A percentile compares a stretch with the other conserved stretches of the same genome.
These are phyloP conservation scores for Pseudanteris insignis DNA, from an alignment of 2,888 invertebrate genomes.

Conservation along the genomic window DNA sequence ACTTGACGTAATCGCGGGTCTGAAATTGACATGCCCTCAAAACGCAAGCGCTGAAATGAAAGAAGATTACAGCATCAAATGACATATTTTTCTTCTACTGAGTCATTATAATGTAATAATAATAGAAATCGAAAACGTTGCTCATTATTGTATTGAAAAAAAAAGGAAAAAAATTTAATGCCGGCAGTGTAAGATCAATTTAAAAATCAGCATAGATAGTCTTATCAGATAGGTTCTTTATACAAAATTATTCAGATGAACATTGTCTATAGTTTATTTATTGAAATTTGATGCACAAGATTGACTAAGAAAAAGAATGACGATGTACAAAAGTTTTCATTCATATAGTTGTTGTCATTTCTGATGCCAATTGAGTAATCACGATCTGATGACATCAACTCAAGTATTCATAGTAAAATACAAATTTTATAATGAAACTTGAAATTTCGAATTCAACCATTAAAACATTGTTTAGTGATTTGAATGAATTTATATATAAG, in stretches of 20 bases:
- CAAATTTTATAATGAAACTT: too few species aligned
- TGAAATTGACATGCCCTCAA: conserved; percentile 19
- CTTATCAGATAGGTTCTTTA: conserved; percentile 19
- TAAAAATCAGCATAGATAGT: conserved; percentile 12
- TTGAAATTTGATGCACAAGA: conserved; percentile 7
- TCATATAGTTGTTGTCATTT: too few species aligned
- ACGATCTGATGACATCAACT: too few species aligned
- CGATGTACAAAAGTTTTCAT: too few species aligned
- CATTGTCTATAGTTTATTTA: conserved; percentile 8
- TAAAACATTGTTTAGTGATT: too few species aligned
- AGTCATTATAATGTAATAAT: conserved; percentile 32
- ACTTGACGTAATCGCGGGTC: conserved; percentile 29
- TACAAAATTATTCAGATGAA: conserved; percentile 13
- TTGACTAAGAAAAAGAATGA: too few species aligned
- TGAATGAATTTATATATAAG: too few species aligned
- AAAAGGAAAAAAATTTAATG: too few species aligned
- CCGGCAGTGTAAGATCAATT: too few species aligned
- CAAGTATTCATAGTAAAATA: too few species aligned
- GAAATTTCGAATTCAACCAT: too few species aligned
- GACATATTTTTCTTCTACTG: conserved; percentile 30
- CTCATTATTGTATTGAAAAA: conserved; percentile 19
- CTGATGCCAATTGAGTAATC: too few species aligned
- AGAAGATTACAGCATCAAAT: conserved; percentile 34
- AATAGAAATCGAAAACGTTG: conserved; percentile 25
- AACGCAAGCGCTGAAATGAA: conserved; percentile 15